Percentiles rank a stretch among this genome's conserved stretches.
Conservation (phyloP, 1,140 invertebrate species). For the Drosophila seguyi region DNA sequence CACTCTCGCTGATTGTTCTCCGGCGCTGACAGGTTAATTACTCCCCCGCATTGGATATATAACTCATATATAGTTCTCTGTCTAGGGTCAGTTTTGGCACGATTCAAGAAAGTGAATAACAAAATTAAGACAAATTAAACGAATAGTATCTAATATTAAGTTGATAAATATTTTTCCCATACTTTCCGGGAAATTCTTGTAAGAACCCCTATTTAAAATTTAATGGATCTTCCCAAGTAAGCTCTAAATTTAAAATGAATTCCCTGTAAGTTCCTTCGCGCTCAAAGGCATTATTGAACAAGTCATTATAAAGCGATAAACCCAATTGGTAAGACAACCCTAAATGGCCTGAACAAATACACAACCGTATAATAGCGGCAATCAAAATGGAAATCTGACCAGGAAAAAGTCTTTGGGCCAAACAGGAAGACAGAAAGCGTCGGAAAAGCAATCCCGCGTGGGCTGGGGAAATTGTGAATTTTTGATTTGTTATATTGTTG, state of each 20-base stretch:
- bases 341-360: conserved; percentile 37
- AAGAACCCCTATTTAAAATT: background rate
- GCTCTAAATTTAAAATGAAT: background rate
- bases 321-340: conserved; percentile 5
- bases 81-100: conserved; percentile 62
- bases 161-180: background rate
- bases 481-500: conserved; percentile 36
- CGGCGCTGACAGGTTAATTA: conserved; percentile 77
- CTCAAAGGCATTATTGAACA: conserved; percentile 28
- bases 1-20: conserved; percentile 68
- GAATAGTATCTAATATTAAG: background rate
- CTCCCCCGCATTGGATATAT: conserved; percentile 3
- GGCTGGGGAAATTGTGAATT: conserved; percentile 47
- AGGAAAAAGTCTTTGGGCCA: conserved; percentile 27
- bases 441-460: background rate
- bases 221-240: background rate
- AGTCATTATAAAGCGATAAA: conserved; percentile 33
- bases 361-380: conserved; percentile 1
- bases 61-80: conserved; percentile 18
- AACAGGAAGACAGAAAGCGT: conserved; percentile 29
- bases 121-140: background rate
- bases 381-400: conserved; percentile 33
- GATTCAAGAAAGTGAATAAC: background rate
- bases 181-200: conserved; percentile 43
- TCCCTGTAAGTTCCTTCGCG: conserved; percentile 5